Evolutionary conservation across 2,113 vertebrate species (phyloP), one percentile per base, ranked within the genome.

Genomic region (Sceloporus tristichus): DNA sequence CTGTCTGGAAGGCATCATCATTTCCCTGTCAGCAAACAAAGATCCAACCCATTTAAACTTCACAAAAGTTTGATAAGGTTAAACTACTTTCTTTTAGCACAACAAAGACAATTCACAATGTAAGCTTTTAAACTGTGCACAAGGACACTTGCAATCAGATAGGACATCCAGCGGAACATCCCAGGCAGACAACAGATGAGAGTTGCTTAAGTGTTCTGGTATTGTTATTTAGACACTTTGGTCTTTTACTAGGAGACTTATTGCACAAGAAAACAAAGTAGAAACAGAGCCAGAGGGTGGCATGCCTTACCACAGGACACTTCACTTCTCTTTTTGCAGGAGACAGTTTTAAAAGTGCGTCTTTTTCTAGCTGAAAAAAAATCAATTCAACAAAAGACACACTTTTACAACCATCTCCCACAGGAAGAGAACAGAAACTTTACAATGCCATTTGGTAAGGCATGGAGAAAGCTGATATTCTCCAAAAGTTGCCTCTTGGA

Each of bases 11-110:
- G 21, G 90, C 84, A 87, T 85, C 89, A 88, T 85, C 91, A 78
- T 74, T 86, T 93, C 74, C 84, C 91, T 93, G 89, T 89, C 93
- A 91, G 89, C 88, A 94, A 95, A 93, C 90, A 92, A 92, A 89
- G 76, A 90, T 91, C 86, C 84, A 92, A 89, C 59, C 56, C 89
- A 92, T 95, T 93, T 91, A 92, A 89, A 92, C 94, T 89, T 92
- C 90, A 90, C 84, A 92, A 91, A 90, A 68, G 85, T 87, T 91
- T 94, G 89, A 91, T 91, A 90, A 93, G 89, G 92, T 91, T 94
- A 95, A 93, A 95, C 85, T 86, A 94, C 92, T 95, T 93, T 88
- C 62, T 40, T 88, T 25, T 27, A 29, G 29, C 9, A 19, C 10
- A 73, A 75, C 91, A 74, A 89, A 0, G 85, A 56, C 38, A 77